Evolutionary conservation across 2,113 vertebrate species (phyloP).

Genomic region (Asarcornis scutulata): DNA sequence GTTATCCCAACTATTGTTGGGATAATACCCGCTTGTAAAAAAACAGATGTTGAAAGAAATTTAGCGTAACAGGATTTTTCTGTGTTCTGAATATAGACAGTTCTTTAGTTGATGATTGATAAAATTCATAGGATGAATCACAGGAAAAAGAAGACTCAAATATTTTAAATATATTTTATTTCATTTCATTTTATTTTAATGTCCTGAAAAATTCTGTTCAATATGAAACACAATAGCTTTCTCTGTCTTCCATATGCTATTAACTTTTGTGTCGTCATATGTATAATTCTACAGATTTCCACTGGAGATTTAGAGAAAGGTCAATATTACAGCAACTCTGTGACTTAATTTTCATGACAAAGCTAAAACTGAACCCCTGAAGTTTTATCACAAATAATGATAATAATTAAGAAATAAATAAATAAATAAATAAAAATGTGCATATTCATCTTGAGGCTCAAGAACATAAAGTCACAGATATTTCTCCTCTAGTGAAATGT

Average conservation of each 20-base stretch:
- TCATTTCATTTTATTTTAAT: neutral
- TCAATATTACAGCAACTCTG: neutral
- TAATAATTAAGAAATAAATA: neutral
- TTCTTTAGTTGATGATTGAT: neutral
- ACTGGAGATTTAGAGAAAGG: neutral
- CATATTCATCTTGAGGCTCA: neutral
- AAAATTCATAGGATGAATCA: neutral
- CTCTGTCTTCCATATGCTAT: neutral
- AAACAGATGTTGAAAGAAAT: neutral
- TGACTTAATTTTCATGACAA: neutral
- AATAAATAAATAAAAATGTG: no score
- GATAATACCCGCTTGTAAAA: neutral
- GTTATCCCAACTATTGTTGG: neutral
- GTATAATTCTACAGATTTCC: neutral
- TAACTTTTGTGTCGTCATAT: neutral
- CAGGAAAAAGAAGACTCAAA: neutral
- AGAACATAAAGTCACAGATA: neutral
- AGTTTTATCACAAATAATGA: neutral
- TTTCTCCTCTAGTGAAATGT: neutral
- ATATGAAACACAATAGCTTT: neutral
- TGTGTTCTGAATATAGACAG: neutral
- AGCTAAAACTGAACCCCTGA: neutral
- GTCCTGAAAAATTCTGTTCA: neutral
- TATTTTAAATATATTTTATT: neutral
- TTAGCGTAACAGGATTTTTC: neutral